phyloP scores from a whole-genome alignment of 1,140 invertebrate species.

The Drosophila bocqueti region DNA sequence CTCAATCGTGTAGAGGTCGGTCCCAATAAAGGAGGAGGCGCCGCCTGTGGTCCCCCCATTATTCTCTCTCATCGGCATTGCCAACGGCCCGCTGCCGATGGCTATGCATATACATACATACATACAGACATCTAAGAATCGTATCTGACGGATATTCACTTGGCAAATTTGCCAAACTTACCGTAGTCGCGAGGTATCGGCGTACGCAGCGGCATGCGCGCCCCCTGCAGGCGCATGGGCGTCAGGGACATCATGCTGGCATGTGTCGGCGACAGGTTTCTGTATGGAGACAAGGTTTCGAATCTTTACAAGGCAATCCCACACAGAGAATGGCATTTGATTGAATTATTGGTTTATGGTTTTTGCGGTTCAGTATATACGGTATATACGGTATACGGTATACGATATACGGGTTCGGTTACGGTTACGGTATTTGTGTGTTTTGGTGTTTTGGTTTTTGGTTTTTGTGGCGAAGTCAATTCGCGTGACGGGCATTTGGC shows the following conservation, averaged over 20 bases:
- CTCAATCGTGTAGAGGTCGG: conserved; percentile 22
- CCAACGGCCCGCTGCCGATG: conserved; percentile 3
- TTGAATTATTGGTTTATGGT: conserved; percentile 30
- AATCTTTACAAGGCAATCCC: conserved; percentile 73
- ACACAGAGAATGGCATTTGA: conserved; percentile 22
- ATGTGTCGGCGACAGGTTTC: conserved; percentile 85
- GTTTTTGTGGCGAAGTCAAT: conserved; percentile 32
- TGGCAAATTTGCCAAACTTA: conserved; percentile 87
- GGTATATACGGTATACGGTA: too few species aligned
- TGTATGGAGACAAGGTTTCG: conserved; percentile 85
- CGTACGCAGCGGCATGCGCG: conserved; percentile 89
- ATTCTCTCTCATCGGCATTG: conserved; percentile 25
- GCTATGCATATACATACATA: conserved; percentile 46
- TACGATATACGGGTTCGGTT: conserved; percentile 23
- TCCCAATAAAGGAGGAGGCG: conserved; percentile 17
- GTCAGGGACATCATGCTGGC: conserved; percentile 84
- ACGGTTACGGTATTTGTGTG: conserved; percentile 38
- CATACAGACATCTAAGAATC: conserved; percentile 51
- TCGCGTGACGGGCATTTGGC: conserved; percentile 27
- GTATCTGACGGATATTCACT: conserved; percentile 51
- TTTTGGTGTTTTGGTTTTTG: conserved; percentile 11
- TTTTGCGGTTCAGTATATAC: conserved; percentile 12
- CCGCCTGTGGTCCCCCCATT: conserved; percentile 15
- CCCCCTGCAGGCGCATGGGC: conserved; percentile 86
- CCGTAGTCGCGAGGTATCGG: conserved; percentile 94